Base-by-base conservation (phyloP, 2,888 invertebrate species). In the Mactromeris polynyma region DNA sequence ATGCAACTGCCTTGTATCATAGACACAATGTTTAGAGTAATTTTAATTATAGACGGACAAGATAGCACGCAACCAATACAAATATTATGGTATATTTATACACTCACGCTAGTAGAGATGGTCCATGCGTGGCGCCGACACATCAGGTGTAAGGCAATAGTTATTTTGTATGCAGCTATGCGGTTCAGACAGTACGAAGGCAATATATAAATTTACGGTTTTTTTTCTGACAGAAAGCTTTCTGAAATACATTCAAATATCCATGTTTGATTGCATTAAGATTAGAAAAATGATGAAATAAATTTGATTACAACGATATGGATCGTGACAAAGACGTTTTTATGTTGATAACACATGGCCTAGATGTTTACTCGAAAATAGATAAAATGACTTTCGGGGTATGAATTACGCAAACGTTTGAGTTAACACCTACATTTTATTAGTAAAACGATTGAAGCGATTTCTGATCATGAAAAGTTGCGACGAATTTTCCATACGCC, bases 31-130 rank as follows among this genome's bases (percentile, higher is more conserved):
- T 73, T 73, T 73, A 33, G 14, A 73, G 19, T 33, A 73, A 36
- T 19, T 73, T 73, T 73, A 73, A 73, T 73, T 73, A 36, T 21
- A 73, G 26, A 73, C 73, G 19, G 19, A 17, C 14, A 26, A 36
- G 73, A 36, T 36, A 73, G 31, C 1, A 73, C 36, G 73, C 19
- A 73, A 73, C 17, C 73, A 73, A 36, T 73, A 73, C 73, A 73
- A 73, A 73, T 73, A 73, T 73, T 73, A 26, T 33, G 33, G 73
- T 73, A 36, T 36, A 11, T 36, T 73, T 73, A 33, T 73, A 73
- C 11, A 73, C 73, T 73, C 17, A 3, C 14, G 2, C 6, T 73
- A 73, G 17, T 3, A 73, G 73, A 73, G 1, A 73, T 36, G 19
- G 17, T 17, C 2, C 33, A 73, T 17, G 36, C 36, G 73, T 36